Evolutionary conservation across 2,888 invertebrate species (phyloP).

Genomic region (Rhimphoctona megacephalus): DNA sequence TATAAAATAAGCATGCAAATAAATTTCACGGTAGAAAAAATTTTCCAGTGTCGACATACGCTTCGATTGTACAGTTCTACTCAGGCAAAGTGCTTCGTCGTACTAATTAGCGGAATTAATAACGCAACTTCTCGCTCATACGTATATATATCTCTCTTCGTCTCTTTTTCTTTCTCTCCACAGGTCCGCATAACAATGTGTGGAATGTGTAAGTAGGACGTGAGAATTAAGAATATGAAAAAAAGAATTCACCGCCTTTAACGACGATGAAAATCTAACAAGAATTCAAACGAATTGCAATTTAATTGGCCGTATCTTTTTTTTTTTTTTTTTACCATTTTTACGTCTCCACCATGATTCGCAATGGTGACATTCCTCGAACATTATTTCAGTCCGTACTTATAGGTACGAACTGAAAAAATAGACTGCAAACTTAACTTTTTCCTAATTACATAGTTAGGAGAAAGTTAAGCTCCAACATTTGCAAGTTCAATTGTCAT

Average conservation of each 20-base stretch:
- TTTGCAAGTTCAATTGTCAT: neutral
- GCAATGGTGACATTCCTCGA: neutral
- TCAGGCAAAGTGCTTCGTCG: slow-evolving; percentile 41
- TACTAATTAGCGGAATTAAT: slow-evolving; percentile 54
- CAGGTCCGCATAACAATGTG: neutral
- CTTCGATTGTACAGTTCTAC: slow-evolving; percentile 47
- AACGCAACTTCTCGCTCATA: neutral
- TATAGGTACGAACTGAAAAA: no score
- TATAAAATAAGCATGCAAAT: no score
- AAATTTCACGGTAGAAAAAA: slow-evolving; percentile 8
- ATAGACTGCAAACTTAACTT: no score
- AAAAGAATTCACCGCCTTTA: neutral
- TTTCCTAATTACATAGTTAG: neutral
- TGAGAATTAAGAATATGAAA: neutral
- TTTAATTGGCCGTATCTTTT: neutral
- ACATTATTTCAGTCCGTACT: neutral
- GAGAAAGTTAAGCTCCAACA: neutral
- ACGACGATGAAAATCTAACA: neutral
- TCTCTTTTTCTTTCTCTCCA: neutral
- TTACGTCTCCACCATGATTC: neutral
- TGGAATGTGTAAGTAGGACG: neutral
- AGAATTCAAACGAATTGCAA: neutral
- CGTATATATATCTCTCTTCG: neutral
- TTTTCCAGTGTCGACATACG: slow-evolving; percentile 33
- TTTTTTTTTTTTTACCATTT: neutral